A percentile compares a stretch with the other conserved stretches of the same genome.
Conservation (phyloP, 23 tunicate species). For the Diplosoma virens region DNA sequence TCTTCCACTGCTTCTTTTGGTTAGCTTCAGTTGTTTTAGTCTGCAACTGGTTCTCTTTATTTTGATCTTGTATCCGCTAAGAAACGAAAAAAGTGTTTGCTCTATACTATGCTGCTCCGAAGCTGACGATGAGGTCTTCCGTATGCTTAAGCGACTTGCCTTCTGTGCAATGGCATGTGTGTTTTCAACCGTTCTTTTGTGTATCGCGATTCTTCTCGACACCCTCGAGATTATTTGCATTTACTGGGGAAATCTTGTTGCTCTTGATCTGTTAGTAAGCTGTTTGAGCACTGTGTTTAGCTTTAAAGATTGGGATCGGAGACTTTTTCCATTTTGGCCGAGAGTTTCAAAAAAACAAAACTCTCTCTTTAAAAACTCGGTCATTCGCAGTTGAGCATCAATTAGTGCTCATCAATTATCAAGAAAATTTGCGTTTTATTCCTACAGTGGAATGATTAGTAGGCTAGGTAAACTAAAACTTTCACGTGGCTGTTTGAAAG, state of each 20-base stretch:
- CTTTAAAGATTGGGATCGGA: slow-evolving; percentile 20
- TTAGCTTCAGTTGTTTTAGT: slow-evolving; percentile 9
- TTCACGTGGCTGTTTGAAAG: too few relatives aligned
- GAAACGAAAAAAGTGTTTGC: neutral
- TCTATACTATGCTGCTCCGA: neutral
- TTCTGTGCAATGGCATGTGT: slow-evolving; percentile 22
- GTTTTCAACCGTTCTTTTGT: slow-evolving; percentile 7
- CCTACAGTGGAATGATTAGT: too few relatives aligned
- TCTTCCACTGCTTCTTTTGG: neutral
- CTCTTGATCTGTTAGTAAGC: slow-evolving; percentile 2
- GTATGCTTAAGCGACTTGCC: slow-evolving; percentile 8
- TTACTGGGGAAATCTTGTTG: slow-evolving; percentile 29
- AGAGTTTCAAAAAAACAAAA: too few relatives aligned
- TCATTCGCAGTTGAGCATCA: neutral
- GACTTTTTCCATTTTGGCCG: slow-evolving; percentile 17
- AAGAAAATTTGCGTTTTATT: too few relatives aligned
- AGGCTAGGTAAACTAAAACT: too few relatives aligned
- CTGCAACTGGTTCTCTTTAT: slow-evolving; percentile 10
- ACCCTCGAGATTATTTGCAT: neutral
- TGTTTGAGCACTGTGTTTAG: neutral
- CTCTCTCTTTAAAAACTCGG: neutral
- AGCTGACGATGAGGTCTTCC: neutral
- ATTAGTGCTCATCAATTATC: too few relatives aligned
- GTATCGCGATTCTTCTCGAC: slow-evolving; percentile 6
- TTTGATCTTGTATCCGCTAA: slow-evolving; percentile 7